A percentile compares a stretch with the other conserved stretches of the same genome.
phyloP scores from a whole-genome alignment of 2,113 vertebrate genomes.

The Tupaia chinensis region DNA sequence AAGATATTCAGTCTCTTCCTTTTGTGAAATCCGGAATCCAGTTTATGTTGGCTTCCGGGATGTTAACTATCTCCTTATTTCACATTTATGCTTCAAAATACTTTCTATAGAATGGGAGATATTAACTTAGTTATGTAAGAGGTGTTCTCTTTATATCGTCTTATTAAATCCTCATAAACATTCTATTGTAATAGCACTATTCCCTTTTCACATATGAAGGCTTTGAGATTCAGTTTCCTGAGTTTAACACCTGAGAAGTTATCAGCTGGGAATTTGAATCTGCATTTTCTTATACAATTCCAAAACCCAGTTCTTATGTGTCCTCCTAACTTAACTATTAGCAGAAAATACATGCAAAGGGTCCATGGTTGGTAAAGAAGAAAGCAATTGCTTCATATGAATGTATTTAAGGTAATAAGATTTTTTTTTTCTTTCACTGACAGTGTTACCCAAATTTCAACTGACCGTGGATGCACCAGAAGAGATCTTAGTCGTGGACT shows the following conservation, averaged over 20 bases:
- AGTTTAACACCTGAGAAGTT: background rate
- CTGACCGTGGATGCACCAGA: constrained; percentile 73
- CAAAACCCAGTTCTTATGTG: background rate
- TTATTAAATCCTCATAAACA: background rate
- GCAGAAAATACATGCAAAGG: background rate
- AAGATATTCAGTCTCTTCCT: background rate
- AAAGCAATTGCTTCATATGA: background rate
- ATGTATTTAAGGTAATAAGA: background rate
- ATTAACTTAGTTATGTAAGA: background rate
- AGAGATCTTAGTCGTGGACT: constrained; percentile 80
- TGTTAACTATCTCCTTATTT: background rate
- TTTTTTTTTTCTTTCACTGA: background rate
- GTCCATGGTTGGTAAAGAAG: background rate
- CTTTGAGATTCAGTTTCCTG: background rate
- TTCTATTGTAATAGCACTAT: background rate
- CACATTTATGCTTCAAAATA: background rate
- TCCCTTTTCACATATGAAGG: background rate
- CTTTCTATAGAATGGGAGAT: background rate
- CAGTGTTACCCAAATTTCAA: constrained; percentile 85
- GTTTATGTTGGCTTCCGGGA: background rate
- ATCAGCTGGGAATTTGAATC: background rate
- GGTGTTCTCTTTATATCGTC: background rate
- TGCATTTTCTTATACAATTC: background rate
- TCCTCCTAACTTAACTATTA: background rate
- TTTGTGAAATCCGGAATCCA: background rate